Base-by-base conservation (phyloP, 2,888 invertebrate genomes). In the Sinotaia quadrata region DNA sequence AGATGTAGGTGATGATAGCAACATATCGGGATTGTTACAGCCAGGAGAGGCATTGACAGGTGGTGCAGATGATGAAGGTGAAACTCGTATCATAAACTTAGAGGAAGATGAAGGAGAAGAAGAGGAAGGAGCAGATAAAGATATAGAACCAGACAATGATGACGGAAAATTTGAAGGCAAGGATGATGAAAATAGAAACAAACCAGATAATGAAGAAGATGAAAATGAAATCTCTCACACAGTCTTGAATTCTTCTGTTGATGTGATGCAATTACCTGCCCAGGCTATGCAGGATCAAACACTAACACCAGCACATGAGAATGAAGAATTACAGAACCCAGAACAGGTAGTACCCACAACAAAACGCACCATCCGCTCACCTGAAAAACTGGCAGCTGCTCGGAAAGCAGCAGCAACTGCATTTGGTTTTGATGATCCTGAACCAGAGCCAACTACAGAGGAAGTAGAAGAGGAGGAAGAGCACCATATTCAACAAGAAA, bases 391-490 rank as follows among this genome's bases (percentile, higher is more conserved):
- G 31, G 73, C 73, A 36, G 73, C 73, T 24, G 71, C 62, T 29
- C 65, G 73, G 5, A 73, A 71, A 54, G 73, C 67, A 31, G 73
- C 73, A 18, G 73, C 68, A 54, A 71, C 69, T 47, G 71, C 73
- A 24, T 73, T 73, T 63, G 73, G 73, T 15, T 73, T 73, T 71
- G 73, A 73, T 66, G 73, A 73, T 21, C 71, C 68, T 27, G 57
- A 49, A 18, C 58, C 75, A 33, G 41, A 37, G 21, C 69, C 65
- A 31, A 31, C 54, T n/a, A 59, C 27, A 29, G 36, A 68, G 51
- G 52, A 67, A 61, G 65, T 59, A 41, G 60, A 73, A 44, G 65
- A 27, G 21, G 72, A 51, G 44, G 34, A 41, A 63, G 10, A 68
- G 27, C 47, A 33, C 66, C 44, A 71, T n/a, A n/a, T n/a, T n/a